Percentiles rank a stretch among this genome's conserved stretches.
These are phyloP conservation scores for Gymnothorax javanicus DNA, from an alignment of 2,797 vertebrate genomes.

Conservation along the genomic window DNA sequence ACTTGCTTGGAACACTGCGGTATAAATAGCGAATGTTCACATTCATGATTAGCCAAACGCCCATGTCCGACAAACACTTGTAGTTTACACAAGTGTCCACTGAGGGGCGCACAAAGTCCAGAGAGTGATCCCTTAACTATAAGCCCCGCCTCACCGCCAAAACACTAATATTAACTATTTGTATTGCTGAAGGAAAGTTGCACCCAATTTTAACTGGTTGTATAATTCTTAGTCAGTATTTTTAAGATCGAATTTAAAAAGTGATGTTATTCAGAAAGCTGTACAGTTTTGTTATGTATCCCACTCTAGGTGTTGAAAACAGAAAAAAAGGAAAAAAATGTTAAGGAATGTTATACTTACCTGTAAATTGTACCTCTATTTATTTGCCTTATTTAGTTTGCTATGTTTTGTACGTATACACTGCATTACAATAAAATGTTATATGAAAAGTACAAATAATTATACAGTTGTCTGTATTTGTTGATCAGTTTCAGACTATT, in stretches of 20 bases:
- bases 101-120: slow-evolving; percentile 53
- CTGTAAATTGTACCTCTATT: slow-evolving; percentile 90
- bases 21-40: slow-evolving; percentile 34
- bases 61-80: slow-evolving; percentile 54
- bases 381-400: slow-evolving; percentile 92
- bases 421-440: slow-evolving; percentile 77
- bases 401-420: slow-evolving; percentile 86
- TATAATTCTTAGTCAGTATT: slow-evolving; percentile 68
- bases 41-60: slow-evolving; percentile 41
- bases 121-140: slow-evolving; percentile 49
- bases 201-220: slow-evolving; percentile 65
- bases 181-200: slow-evolving; percentile 61
- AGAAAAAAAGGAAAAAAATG: slow-evolving; percentile 57
- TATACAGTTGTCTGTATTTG: slow-evolving; percentile 70
- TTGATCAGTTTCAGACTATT: slow-evolving; percentile 65
- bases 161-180: slow-evolving; percentile 45
- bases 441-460: slow-evolving; percentile 70
- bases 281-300: slow-evolving; percentile 82
- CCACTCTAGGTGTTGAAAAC: slow-evolving; percentile 72
- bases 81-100: slow-evolving; percentile 54
- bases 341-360: slow-evolving; percentile 78
- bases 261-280: slow-evolving; percentile 69
- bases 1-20: slow-evolving; percentile 37
- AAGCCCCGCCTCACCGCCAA: slow-evolving; percentile 53
- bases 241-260: slow-evolving; percentile 60